Percentiles rank a stretch among this genome's conserved stretches.
These are phyloP conservation scores for Trematocara nigrifrons DNA, from an alignment of 2,113 vertebrate species.

Conservation along the genomic window DNA sequence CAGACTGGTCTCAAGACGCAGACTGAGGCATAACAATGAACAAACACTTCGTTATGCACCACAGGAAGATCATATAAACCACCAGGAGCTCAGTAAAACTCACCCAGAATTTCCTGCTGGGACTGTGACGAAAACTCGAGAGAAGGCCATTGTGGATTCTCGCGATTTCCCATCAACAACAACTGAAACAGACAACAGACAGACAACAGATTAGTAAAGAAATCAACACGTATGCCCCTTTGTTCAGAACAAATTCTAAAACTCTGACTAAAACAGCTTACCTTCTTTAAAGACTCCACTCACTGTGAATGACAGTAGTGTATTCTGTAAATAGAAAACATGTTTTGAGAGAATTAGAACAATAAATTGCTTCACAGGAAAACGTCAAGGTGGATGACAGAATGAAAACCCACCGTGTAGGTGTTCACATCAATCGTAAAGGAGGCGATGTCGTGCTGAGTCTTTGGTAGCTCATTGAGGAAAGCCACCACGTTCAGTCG, in stretches of 20 bases:
- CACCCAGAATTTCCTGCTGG: conserved; percentile 83
- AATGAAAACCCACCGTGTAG: conserved; percentile 70
- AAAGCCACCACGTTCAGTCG: conserved; percentile 86
- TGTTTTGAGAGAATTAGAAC: background rate
- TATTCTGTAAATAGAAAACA: conserved; percentile 68
- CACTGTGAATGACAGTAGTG: conserved; percentile 82
- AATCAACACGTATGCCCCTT: background rate
- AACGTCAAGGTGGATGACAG: too few relatives aligned
- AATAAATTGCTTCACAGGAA: background rate
- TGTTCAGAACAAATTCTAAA: background rate
- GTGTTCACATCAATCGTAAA: conserved; percentile 84
- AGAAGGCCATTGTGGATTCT: conserved; percentile 82
- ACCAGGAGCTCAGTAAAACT: conserved; percentile 10
- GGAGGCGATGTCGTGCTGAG: conserved; percentile 83
- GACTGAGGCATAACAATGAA: background rate
- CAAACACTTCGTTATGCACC: background rate
- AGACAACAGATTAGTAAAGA: background rate
- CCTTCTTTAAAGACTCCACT: conserved; percentile 89
- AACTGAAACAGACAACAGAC: conserved; percentile 14
- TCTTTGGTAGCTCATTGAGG: conserved; percentile 86
- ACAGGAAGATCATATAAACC: background rate
- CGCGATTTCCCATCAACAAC: conserved; percentile 80
- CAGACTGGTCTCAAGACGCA: accelerated
- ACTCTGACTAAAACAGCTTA: conserved; percentile 22
- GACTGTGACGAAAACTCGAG: conserved; percentile 83